Base-by-base conservation (phyloP, 2,113 vertebrate species). In the Rhadina sibilatrix region DNA sequence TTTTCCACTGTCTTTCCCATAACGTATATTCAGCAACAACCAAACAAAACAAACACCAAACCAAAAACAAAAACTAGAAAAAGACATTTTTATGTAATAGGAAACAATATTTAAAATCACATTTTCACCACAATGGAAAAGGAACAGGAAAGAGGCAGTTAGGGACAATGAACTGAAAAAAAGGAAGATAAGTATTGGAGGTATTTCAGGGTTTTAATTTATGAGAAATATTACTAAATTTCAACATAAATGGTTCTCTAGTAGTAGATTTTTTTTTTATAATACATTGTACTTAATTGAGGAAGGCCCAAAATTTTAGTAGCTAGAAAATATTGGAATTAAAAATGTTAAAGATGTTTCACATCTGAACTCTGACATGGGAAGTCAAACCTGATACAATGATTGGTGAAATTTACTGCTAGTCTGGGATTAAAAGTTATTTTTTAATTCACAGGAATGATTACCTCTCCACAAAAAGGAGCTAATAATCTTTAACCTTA, bases 401-500 rank as follows among this genome's bases (percentile, higher is more conserved):
- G 6, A 8, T 8, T 75, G 49, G 23, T 90, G 79, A 78, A 87
- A 88, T 6, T 5, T 53, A 57, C 19, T 69, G 49, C 49, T 92
- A 27, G 65, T 17, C 53, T 79, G 37, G 17, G 54, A 31, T 46
- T 69, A 54, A 28, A 93, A 93, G 72, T 66, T 84, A 47, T 82
- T 89, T 90, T 94, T 93, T 95, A 93, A 92, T 93, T 80, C 69
- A 87, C 53, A 90, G 40, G 37, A 92, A 12, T 70, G 50, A 79
- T 87, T 69, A 18, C 6, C 90, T 76, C 71, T 91, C 49, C 38
- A 59, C 42, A 76, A 68, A 94, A 86, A 84, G 53, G 11, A 88
- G 12, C 33, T 95, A 94, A 96, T 89, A 96, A 90, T 79, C 38
- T n/a, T 91, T 84, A 90, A 94, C 76, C 72, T 84, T 84, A 76